These are phyloP conservation scores for Trachythela sp. DNA, from an alignment of 64 coral and sea anemone genomes.

Conservation along the genomic window DNA sequence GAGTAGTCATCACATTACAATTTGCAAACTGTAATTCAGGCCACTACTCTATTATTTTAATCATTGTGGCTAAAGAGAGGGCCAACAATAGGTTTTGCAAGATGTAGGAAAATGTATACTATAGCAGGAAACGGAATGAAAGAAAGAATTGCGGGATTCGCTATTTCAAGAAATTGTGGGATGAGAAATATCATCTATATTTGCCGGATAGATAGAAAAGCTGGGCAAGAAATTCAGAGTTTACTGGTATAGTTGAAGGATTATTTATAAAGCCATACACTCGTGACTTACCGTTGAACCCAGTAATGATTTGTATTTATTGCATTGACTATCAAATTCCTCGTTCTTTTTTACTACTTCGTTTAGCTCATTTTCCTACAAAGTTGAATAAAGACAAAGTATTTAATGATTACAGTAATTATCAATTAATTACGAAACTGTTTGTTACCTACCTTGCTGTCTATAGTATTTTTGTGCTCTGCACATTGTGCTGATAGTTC, in stretches of 20 bases:
- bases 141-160: no score
- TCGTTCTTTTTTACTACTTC: not conserved
- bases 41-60: conserved; percentile 5
- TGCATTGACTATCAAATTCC: not conserved
- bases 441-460: not conserved
- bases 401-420: not conserved
- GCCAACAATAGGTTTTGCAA: no score
- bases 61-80: not conserved
- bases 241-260: no score
- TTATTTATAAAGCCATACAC: no score
- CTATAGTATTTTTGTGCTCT: not conserved
- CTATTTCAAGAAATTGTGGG: no score
- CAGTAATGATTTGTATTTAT: not conserved
- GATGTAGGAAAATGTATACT: no score
- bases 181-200: no score
- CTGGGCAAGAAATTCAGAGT: not conserved
- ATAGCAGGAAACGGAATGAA: no score
- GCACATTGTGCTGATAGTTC: not conserved
- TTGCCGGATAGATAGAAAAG: no score
- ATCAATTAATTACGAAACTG: not conserved
- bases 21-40: not conserved
- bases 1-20: not conserved
- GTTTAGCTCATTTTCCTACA: not conserved
- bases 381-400: not conserved
- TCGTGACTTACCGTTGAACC: not conserved